Conservation (phyloP, 1,140 invertebrate species). For the Oedothorax gibbosus region DNA sequence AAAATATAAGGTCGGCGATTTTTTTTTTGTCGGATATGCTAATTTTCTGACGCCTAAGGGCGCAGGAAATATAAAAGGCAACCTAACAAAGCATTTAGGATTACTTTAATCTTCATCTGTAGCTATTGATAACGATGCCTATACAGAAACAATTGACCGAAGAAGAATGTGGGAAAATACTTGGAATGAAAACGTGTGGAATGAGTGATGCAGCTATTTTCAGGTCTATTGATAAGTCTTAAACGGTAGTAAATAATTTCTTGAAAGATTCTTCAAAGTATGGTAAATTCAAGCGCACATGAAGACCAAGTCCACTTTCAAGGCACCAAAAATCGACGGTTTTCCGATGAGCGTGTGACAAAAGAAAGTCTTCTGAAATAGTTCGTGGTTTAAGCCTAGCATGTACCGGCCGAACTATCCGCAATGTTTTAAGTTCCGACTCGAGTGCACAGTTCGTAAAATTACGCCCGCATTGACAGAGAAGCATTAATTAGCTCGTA, state of each 20-base stretch:
- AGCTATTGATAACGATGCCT: neutral
- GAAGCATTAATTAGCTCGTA: neutral
- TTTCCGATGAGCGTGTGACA: neutral
- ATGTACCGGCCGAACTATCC: neutral
- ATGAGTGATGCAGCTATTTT: slow-evolving; percentile 8
- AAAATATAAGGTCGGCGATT: neutral
- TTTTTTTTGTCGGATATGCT: neutral
- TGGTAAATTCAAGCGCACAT: no score
- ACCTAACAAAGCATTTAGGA: neutral
- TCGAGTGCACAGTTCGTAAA: neutral
- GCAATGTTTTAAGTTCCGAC: neutral
- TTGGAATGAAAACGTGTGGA: neutral
- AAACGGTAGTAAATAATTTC: neutral
- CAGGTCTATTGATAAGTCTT: neutral
- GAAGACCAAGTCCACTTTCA: no score
- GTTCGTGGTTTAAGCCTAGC: neutral
- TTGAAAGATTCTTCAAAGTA: no score
- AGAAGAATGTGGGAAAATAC: neutral
- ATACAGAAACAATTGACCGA: neutral
- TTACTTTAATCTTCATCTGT: slow-evolving; percentile 4
- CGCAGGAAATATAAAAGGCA: neutral
- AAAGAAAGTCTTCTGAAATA: neutral
- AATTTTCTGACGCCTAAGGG: neutral
- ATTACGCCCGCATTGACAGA: slow-evolving; percentile 5
- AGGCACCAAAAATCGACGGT: neutral